These are phyloP conservation scores for Aulostomus chinensis DNA, from an alignment of 2,797 vertebrate genomes.

Conservation along the genomic window DNA sequence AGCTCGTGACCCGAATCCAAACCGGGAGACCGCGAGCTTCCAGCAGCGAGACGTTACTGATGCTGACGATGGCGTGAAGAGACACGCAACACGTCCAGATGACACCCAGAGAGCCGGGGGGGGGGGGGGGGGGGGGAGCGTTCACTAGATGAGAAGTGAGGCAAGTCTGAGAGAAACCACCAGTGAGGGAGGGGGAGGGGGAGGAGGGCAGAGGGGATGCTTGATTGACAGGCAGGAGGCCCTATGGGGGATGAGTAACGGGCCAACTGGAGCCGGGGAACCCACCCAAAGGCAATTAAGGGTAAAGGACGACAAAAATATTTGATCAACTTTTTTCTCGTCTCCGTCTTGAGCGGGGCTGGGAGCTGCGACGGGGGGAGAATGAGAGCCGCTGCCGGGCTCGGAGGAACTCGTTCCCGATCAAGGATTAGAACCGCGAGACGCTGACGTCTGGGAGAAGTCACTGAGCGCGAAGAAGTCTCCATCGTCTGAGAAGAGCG, in stretches of 20 bases:
- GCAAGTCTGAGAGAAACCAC: conserved; percentile 4
- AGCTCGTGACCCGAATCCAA: no score
- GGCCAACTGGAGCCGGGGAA: conserved; percentile 67
- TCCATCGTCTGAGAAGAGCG: conserved; percentile 21
- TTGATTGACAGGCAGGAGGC: conserved; percentile 67
- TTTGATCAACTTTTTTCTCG: conserved; percentile 82
- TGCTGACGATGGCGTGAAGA: no score
- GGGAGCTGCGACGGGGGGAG: conserved; percentile 27
- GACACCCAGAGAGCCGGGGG: conserved; percentile 3
- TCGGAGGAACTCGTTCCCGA: no score
- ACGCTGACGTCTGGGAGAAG: no score
- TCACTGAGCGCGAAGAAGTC: conserved; percentile 15
- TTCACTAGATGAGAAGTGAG: no score
- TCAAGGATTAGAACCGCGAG: no score
- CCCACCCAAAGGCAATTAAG: conserved; percentile 87
- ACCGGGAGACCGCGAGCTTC: no score
- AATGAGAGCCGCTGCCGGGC: conserved; percentile 28
- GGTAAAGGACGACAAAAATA: conserved; percentile 86
- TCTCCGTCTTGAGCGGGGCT: conserved; percentile 22
- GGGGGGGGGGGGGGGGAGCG: conserved; percentile 2
- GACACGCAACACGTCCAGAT: no score
- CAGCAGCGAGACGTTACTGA: no score
- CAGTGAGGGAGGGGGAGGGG: conserved; percentile 10
- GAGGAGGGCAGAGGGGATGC: conserved; percentile 50
- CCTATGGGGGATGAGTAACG: conserved; percentile 73